Evolutionary conservation across 2,113 vertebrate genomes (phyloP), one percentile per base, ranked within the genome.

Genomic region (Cephalopterus ornatus): DNA sequence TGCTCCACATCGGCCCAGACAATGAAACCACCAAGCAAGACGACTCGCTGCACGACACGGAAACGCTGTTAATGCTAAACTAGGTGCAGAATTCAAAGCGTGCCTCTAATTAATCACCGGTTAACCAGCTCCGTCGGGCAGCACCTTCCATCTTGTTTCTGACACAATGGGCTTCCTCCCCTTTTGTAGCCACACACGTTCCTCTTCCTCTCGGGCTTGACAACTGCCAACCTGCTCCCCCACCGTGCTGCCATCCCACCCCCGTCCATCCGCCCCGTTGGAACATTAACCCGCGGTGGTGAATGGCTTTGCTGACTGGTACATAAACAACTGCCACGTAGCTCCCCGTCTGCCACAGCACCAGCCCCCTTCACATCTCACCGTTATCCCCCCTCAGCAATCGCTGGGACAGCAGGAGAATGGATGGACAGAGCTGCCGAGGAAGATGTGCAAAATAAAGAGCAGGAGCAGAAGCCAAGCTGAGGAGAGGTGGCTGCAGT

Each of bases 241-340:
- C 63, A 0, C 72, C 23, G 46, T 68, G 42, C 92, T 78, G 59
- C 84, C 87, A 61, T 47, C 73, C 92, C 78, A 39, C 9, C 59
- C 72, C 79, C 63, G 1, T 65, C 82, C 85, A 61, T 93, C 89
- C 35, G 0, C 56, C 24, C 41, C 0, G 53, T 13, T 96, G 80
- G 24, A 97, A 95, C 35, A 96, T 97, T 95, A 97, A 96, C 95
- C 84, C 1, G 0, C 59, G 13, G 9, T 1, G 1, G 14, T 93
- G 95, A 97, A 96, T 79, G 92, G 76, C 96, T 97, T 95, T 97
- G 96, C 96, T 97, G 96, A 96, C 94, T 79, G 92, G 55, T 76
- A 90, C 95, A 85, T 28, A 67, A 88, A 90, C 90, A 88, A 72
- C 78, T 18, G 67, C 75, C 8, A 2, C 61, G 86, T 35, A 86